A percentile compares a stretch with the other conserved stretches of the same genome.
Evolutionary conservation across 2,888 invertebrate genomes (phyloP).

Genomic region (Tribolium freemani): DNA sequence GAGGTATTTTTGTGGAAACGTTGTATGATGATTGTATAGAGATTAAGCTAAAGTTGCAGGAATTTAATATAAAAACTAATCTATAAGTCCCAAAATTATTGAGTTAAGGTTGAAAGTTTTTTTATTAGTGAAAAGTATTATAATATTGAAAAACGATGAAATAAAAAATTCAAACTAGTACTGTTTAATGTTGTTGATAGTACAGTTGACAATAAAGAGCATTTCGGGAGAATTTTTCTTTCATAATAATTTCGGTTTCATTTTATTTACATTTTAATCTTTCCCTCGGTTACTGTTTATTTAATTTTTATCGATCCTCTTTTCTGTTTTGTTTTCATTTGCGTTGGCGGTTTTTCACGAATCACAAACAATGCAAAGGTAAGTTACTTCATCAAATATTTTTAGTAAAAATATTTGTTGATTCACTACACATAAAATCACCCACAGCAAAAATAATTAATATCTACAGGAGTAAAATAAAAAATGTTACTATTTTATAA

Average conservation of each 20-base stretch:
- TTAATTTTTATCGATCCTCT: neutral
- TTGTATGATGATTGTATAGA: slow-evolving; percentile 60
- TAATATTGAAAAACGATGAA: slow-evolving; percentile 69
- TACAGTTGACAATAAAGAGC: slow-evolving; percentile 69
- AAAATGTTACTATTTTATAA: too few species aligned
- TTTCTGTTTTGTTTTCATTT: neutral
- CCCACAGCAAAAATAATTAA: too few species aligned
- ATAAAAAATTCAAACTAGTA: slow-evolving; percentile 69
- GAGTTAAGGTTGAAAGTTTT: slow-evolving; percentile 67
- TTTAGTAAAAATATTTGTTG: neutral
- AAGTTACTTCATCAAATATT: neutral
- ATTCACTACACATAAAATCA: neutral
- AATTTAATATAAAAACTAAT: slow-evolving; percentile 64
- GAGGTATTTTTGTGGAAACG: slow-evolving; percentile 65
- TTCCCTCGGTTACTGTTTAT: neutral
- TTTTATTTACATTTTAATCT: slow-evolving; percentile 3
- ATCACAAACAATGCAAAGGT: neutral
- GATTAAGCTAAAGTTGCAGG: slow-evolving; percentile 65
- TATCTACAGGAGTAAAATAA: too few species aligned
- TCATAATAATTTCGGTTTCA: slow-evolving; percentile 39
- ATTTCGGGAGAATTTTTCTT: slow-evolving; percentile 65
- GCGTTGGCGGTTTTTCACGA: neutral
- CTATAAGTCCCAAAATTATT: slow-evolving; percentile 66
- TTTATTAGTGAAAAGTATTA: slow-evolving; percentile 69
- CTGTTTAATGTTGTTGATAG: slow-evolving; percentile 69